These are phyloP conservation scores for Oryzias melastigma DNA, from an alignment of 2,113 vertebrate genomes.

Conservation along the genomic window DNA sequence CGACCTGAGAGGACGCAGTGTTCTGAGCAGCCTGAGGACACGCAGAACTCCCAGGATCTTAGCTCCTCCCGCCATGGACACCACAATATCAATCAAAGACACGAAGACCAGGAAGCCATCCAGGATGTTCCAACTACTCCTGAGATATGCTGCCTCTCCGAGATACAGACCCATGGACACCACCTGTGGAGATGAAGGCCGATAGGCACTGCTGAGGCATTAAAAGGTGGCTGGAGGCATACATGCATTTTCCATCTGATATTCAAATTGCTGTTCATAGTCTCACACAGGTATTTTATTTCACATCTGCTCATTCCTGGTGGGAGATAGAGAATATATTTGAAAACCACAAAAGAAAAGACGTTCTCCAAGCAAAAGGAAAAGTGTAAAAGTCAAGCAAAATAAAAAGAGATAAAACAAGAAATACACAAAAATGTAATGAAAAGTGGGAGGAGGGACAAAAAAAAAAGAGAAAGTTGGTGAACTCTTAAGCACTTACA, in stretches of 20 bases:
- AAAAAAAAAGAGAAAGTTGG: no score
- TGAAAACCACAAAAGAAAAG: not conserved
- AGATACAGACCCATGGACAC: constrained; percentile 71
- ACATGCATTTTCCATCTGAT: not conserved
- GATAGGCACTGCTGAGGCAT: not conserved
- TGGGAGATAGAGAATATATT: not conserved
- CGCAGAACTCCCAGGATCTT: constrained; percentile 74
- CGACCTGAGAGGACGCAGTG: constrained; percentile 79
- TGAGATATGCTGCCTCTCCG: constrained; percentile 65
- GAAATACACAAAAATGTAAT: constrained; percentile 5
- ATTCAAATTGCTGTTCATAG: not conserved
- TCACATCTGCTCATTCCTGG: not conserved
- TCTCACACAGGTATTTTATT: constrained; percentile 17
- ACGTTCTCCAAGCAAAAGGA: not conserved
- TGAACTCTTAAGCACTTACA: no score
- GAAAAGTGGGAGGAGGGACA: not conserved
- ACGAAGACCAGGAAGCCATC: constrained; percentile 74
- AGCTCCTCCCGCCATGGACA: constrained; percentile 72
- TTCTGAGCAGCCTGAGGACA: constrained; percentile 69
- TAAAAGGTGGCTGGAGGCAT: not conserved
- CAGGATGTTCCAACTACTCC: constrained; percentile 74
- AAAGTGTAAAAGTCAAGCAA: not conserved
- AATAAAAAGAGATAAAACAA: constrained; percentile 4
- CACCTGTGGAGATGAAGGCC: constrained; percentile 44
- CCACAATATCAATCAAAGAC: constrained; percentile 69